These are phyloP conservation scores for Clostera curtula DNA, from an alignment of 2,888 invertebrate species.

Conservation along the genomic window DNA sequence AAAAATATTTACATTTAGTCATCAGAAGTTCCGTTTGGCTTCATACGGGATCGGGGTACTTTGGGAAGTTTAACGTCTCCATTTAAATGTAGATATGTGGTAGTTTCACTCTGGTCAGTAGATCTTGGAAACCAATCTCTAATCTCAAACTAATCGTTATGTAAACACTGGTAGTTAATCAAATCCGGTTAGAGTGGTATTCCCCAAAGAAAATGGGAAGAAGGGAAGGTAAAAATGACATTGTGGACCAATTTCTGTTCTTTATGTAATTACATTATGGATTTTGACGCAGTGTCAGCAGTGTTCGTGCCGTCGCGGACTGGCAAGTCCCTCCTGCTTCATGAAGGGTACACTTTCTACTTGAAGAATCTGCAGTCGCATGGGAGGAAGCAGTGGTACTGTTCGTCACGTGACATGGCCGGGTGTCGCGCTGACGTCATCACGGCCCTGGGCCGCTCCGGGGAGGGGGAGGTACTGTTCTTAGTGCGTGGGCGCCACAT, in stretches of 20 bases:
- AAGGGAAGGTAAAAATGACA: too few species aligned
- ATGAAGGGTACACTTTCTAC: constrained; percentile 67
- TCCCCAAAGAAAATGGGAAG: too few species aligned
- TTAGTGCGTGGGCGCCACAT: constrained; percentile 63
- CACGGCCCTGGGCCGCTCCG: constrained; percentile 50
- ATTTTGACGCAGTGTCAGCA: constrained; percentile 53
- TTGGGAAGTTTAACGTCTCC: too few species aligned
- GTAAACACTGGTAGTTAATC: too few species aligned
- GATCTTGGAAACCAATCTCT: too few species aligned
- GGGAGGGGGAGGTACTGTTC: constrained; percentile 58
- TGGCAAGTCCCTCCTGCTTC: constrained; percentile 63
- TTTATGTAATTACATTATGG: constrained; percentile 26
- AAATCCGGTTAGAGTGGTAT: too few species aligned
- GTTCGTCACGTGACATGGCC: constrained; percentile 66
- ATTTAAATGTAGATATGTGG: too few species aligned
- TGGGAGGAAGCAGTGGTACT: constrained; percentile 69
- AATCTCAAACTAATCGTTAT: too few species aligned
- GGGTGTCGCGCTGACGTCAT: constrained; percentile 67
- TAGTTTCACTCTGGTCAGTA: too few species aligned
- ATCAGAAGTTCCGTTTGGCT: too few species aligned
- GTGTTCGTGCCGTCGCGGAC: constrained; percentile 70
- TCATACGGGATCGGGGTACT: too few species aligned
- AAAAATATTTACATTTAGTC: too few species aligned
- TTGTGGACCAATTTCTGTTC: constrained; percentile 25
- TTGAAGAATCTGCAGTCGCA: constrained; percentile 67